Evolutionary conservation across 2,113 vertebrate species (phyloP).

Genomic region (Seriola dumerili): DNA sequence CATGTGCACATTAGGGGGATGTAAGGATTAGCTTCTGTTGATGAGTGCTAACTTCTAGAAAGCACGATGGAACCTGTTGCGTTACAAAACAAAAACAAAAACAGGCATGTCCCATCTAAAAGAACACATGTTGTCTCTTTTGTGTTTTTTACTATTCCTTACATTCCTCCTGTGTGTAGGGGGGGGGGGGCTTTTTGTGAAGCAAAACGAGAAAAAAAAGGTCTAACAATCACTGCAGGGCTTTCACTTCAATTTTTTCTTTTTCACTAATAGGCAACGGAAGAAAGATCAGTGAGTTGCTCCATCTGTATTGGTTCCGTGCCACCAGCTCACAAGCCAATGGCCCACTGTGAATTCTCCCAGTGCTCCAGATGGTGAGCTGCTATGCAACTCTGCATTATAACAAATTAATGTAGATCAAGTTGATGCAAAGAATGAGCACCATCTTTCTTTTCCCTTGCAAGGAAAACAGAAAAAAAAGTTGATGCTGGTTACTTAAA

Average conservation of each 20-base stretch:
- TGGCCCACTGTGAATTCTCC: constrained; percentile 74
- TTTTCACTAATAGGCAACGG: constrained; percentile 56
- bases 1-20: constrained; percentile 18
- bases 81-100: constrained; percentile 41
- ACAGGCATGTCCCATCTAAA: constrained; percentile 9
- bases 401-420: constrained; percentile 75
- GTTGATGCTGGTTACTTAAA: constrained; percentile 83
- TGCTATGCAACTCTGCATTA: constrained; percentile 70
- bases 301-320: constrained; percentile 77
- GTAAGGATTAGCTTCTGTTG: constrained; percentile 36
- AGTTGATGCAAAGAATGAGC: constrained; percentile 64
- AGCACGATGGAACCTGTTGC: constrained; percentile 59
- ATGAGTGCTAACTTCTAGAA: constrained; percentile 17
- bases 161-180: not conserved
- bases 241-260: constrained; percentile 45
- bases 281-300: constrained; percentile 70
- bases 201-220: constrained; percentile 11
- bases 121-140: constrained; percentile 2
- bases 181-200: constrained; percentile 1
- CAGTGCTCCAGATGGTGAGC: constrained; percentile 79
- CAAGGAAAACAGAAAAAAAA: constrained; percentile 41
- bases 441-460: constrained; percentile 50
- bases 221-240: constrained; percentile 25
- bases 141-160: not conserved
- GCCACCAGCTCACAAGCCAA: constrained; percentile 76